Conservation (phyloP, 2,113 vertebrate genomes). For the Leptobrachium ailaonicum region DNA sequence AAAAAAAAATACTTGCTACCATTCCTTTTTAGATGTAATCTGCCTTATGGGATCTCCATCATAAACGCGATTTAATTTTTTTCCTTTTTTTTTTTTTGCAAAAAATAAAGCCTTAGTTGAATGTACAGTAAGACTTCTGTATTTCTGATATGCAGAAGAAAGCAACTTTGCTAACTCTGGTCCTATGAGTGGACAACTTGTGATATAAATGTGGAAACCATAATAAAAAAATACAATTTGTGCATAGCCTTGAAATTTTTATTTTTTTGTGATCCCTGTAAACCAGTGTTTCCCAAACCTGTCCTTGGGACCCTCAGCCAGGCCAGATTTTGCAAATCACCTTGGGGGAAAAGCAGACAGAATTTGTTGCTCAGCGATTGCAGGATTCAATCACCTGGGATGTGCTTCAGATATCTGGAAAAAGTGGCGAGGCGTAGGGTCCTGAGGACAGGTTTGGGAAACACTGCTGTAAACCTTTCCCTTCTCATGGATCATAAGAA, state of each 20-base stretch:
- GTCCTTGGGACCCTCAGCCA: no score
- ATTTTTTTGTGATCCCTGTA: not conserved
- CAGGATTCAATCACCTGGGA: no score
- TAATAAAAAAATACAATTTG: conserved; percentile 70
- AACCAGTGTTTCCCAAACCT: no score
- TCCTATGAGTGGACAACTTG: conserved; percentile 89
- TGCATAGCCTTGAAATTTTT: conserved; percentile 62
- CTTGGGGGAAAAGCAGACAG: no score
- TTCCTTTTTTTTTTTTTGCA: conserved; percentile 20
- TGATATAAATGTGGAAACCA: conserved; percentile 94
- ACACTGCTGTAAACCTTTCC: no score
- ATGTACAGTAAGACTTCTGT: conserved; percentile 90
- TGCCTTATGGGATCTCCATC: conserved; percentile 86
- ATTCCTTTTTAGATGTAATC: conserved; percentile 93
- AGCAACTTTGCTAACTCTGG: conserved; percentile 88
- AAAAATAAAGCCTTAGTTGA: conserved; percentile 88
- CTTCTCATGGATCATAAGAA: no score
- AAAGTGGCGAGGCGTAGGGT: no score
- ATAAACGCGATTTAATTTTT: conserved; percentile 72
- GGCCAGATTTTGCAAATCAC: no score
- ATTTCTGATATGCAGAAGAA: conserved; percentile 78
- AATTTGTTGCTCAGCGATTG: no score
- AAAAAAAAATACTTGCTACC: conserved; percentile 75
- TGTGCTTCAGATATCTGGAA: no score
- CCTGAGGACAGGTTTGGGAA: no score